Percentiles rank a stretch among this genome's conserved stretches.
Evolutionary conservation across 1,140 invertebrate species (phyloP).

Genomic region (Drosophila murphyi): DNA sequence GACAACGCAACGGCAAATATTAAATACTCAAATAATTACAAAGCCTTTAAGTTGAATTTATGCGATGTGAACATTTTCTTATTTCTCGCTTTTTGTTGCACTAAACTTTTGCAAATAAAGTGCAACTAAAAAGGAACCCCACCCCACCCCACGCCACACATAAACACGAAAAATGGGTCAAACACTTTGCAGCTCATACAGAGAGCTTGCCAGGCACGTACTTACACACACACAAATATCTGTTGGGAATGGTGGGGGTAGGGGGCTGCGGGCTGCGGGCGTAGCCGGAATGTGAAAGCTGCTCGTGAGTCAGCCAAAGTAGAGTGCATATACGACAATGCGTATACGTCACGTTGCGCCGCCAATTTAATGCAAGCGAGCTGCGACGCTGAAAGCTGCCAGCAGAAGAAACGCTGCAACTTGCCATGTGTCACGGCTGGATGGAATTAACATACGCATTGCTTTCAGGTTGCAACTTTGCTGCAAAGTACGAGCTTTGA

Average conservation of each 20-base stretch:
- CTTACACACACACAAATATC: not conserved
- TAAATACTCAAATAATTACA: slow-evolving; percentile 28
- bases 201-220: slow-evolving; percentile 60
- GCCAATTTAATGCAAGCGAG: slow-evolving; percentile 67
- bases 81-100: slow-evolving; percentile 32
- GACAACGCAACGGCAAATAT: slow-evolving; percentile 23
- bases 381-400: slow-evolving; percentile 10
- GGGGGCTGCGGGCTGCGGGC: slow-evolving; percentile 5
- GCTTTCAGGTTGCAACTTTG: slow-evolving; percentile 25
- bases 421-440: slow-evolving; percentile 59
- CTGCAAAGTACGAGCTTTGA: slow-evolving; percentile 8
- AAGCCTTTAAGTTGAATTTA: slow-evolving; percentile 40
- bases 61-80: slow-evolving; percentile 33
- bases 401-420: slow-evolving; percentile 29
- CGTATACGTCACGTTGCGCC: slow-evolving; percentile 73
- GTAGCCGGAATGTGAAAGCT: slow-evolving; percentile 24
- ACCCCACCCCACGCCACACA: slow-evolving; percentile 12
- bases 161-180: slow-evolving; percentile 61
- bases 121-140: slow-evolving; percentile 60
- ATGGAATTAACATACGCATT: slow-evolving; percentile 66
- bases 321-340: slow-evolving; percentile 70
- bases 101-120: slow-evolving; percentile 52
- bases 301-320: slow-evolving; percentile 47
- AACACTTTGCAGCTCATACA: slow-evolving; percentile 52
- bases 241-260: not conserved